These are phyloP conservation scores for Papilio gigon DNA, from an alignment of 2,888 invertebrate species.

Conservation along the genomic window DNA sequence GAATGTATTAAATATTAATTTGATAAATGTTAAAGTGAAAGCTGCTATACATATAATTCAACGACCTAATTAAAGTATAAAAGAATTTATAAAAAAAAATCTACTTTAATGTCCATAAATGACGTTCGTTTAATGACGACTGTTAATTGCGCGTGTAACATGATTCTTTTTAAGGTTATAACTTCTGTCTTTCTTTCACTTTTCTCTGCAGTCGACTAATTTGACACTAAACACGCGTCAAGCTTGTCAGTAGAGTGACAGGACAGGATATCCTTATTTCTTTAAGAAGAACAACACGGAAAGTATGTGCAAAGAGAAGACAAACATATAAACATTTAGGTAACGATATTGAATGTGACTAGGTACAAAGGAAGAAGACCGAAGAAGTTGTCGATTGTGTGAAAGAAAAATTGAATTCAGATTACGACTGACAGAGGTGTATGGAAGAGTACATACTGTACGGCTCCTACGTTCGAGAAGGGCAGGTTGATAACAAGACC, in stretches of 20 bases:
- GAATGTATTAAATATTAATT: neutral
- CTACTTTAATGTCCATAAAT: neutral
- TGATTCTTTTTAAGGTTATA: conserved; percentile 7
- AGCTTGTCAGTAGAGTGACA: neutral
- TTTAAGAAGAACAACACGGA: neutral
- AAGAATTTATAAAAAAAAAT: neutral
- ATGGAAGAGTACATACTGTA: too few relatives aligned
- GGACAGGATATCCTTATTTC: too few relatives aligned
- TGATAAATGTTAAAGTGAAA: conserved; percentile 12
- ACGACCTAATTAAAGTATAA: neutral
- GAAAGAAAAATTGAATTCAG: too few relatives aligned
- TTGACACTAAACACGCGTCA: neutral
- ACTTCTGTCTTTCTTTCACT: neutral
- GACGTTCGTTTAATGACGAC: conserved; percentile 8
- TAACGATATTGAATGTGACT: too few relatives aligned
- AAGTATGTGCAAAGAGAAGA: too few relatives aligned
- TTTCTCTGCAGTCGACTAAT: neutral
- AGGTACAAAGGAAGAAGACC: too few relatives aligned
- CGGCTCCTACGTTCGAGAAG: too few relatives aligned
- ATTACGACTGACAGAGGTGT: too few relatives aligned
- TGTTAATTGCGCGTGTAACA: conserved; percentile 4
- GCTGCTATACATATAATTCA: neutral
- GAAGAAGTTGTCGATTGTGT: too few relatives aligned
- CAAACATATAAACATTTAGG: too few relatives aligned
- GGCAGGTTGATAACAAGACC: too few relatives aligned